phyloP scores from a whole-genome alignment of 1,140 invertebrate species.

The Lepidurus packardi region DNA sequence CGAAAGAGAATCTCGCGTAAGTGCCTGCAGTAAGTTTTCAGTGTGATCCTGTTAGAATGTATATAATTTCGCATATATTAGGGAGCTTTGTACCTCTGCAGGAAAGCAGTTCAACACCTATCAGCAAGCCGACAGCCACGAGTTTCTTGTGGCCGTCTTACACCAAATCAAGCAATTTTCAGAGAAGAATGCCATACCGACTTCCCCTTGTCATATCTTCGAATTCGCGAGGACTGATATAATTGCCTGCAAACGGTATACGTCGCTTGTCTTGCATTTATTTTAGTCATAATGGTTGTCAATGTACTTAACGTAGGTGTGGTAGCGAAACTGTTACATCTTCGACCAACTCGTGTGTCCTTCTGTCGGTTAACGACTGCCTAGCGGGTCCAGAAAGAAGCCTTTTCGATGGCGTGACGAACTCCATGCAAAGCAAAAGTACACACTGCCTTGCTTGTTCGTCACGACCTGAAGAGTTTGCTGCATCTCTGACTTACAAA shows the following conservation, averaged over 20 bases:
- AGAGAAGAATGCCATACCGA: not conserved
- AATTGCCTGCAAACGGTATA: not conserved
- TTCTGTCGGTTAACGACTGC: not conserved
- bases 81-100: not conserved
- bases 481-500: not conserved
- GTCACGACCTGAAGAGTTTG: not conserved
- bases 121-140: not conserved
- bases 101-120: not conserved
- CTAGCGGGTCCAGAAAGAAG: not conserved
- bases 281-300: not conserved
- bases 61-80: not conserved
- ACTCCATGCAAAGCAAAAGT: not conserved
- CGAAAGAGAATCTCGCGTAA: not conserved
- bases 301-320: not conserved
- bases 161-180: not conserved
- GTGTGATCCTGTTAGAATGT: not conserved
- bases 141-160: not conserved
- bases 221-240: not conserved
- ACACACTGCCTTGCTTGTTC: not conserved
- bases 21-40: not conserved
- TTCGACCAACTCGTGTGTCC: not conserved
- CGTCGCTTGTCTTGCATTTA: not conserved
- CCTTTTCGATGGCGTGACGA: not conserved
- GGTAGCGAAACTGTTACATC: not conserved
- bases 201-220: not conserved